Evolutionary conservation across 2,888 invertebrate genomes (phyloP).

Genomic region (Nomada hirtipes): DNA sequence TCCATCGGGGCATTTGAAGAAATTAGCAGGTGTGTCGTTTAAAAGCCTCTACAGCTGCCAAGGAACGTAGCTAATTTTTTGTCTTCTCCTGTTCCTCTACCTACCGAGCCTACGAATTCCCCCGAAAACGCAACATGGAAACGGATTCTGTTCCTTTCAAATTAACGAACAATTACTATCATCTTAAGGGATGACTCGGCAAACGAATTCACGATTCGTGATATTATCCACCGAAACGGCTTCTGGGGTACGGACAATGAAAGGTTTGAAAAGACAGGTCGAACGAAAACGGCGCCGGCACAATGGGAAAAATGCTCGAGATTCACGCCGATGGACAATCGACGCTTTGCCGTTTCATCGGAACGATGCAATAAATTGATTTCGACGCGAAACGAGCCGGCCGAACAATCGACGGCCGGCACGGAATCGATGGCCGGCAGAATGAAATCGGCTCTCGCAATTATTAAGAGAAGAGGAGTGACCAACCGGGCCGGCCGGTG

Average conservation of each 20-base stretch:
- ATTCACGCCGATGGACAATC: constrained; percentile 14
- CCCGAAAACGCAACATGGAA: constrained; percentile 43
- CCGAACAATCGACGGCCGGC: not conserved
- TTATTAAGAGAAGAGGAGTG: constrained; percentile 18
- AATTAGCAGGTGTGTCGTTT: constrained; percentile 62
- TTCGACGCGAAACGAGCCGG: not conserved
- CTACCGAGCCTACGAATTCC: not conserved
- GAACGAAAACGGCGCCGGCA: not conserved
- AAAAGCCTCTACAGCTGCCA: constrained; percentile 50
- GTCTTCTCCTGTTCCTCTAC: not conserved
- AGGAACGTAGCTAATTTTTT: constrained; percentile 51
- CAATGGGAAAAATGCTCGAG: constrained; percentile 5
- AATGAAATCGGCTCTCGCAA: constrained; percentile 23
- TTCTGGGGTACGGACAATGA: constrained; percentile 35
- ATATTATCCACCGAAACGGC: constrained; percentile 57
- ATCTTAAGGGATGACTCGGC: constrained; percentile 61
- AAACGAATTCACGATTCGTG: constrained; percentile 46
- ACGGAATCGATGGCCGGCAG: not conserved
- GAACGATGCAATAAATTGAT: constrained; percentile 38
- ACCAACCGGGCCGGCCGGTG: not conserved
- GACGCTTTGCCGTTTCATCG: constrained; percentile 18
- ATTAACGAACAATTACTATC: constrained; percentile 65
- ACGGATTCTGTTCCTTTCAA: constrained; percentile 52
- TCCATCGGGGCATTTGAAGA: constrained; percentile 45
- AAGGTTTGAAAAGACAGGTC: constrained; percentile 27